Conservation (phyloP, 1,140 invertebrate species). For the Scaptomyza montana region DNA sequence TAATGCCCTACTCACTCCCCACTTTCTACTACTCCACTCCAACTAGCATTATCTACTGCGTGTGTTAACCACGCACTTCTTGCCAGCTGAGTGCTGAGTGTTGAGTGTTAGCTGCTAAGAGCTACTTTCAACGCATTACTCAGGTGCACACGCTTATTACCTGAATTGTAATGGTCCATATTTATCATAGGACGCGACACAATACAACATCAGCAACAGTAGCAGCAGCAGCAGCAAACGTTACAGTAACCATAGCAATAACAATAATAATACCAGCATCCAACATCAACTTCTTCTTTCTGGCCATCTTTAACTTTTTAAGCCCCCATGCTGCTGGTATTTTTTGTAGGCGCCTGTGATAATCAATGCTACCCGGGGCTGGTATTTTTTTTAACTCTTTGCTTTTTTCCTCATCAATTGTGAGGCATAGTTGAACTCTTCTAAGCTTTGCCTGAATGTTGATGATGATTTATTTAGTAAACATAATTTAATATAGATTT, state of each 20-base stretch:
- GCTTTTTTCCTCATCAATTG: slow-evolving; percentile 36
- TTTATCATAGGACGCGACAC: slow-evolving; percentile 65
- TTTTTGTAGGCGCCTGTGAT: neutral
- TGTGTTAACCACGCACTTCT: slow-evolving; percentile 17
- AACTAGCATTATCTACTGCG: neutral
- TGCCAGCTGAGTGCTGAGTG: slow-evolving; percentile 19
- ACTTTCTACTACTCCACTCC: neutral
- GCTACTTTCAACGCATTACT: slow-evolving; percentile 61
- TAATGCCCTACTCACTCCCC: slow-evolving; percentile 24
- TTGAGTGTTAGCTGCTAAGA: slow-evolving; percentile 9
- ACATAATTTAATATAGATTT: slow-evolving; percentile 32
- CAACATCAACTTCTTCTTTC: neutral
- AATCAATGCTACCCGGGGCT: slow-evolving; percentile 12
- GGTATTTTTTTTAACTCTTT: neutral
- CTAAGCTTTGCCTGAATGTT: neutral
- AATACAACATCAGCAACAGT: slow-evolving; percentile 3
- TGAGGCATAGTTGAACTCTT: slow-evolving; percentile 10
- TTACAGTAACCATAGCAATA: neutral
- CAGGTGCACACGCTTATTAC: slow-evolving; percentile 52
- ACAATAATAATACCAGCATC: neutral
- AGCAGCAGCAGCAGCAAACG: neutral
- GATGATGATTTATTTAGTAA: slow-evolving; percentile 30
- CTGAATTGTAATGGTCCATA: slow-evolving; percentile 59
- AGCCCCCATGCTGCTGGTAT: slow-evolving; percentile 6
- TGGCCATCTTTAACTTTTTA: slow-evolving; percentile 25